A percentile compares a stretch with the other conserved stretches of the same genome.
Evolutionary conservation across 2,797 vertebrate species (phyloP).

Genomic region (Emys orbicularis): DNA sequence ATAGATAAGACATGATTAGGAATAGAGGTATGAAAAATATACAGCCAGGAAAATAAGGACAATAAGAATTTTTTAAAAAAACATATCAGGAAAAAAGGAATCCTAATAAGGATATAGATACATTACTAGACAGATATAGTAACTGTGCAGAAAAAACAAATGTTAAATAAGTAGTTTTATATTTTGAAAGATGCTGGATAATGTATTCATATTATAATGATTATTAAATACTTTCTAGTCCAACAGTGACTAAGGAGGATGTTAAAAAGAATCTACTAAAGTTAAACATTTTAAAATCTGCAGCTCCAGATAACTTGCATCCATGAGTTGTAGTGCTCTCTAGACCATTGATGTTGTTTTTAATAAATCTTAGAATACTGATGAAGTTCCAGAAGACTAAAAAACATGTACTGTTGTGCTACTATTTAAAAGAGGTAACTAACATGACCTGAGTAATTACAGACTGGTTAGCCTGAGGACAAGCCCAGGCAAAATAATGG

Average conservation of each 20-base stretch:
- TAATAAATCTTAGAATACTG: background rate
- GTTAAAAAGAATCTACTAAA: background rate
- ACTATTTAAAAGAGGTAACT: background rate
- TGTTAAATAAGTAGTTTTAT: background rate
- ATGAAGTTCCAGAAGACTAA: background rate
- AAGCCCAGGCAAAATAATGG: background rate
- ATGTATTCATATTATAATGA: background rate
- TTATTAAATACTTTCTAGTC: background rate
- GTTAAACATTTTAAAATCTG: background rate
- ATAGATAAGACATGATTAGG: background rate
- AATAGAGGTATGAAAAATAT: background rate
- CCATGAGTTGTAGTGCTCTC: background rate
- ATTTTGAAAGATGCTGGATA: background rate
- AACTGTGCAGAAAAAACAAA: background rate
- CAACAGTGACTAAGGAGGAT: background rate
- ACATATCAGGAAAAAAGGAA: background rate
- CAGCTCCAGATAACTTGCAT: background rate
- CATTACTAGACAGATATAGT: background rate
- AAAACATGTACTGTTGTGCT: background rate
- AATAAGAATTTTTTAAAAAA: background rate
- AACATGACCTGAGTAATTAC: background rate
- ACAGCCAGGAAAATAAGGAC: background rate
- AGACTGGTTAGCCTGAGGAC: background rate
- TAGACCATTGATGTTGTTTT: fast-evolving
- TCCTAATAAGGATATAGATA: background rate